A percentile compares a stretch with the other conserved stretches of the same genome.
Evolutionary conservation across 2,888 invertebrate species (phyloP).

Genomic region (Philaethria dido): DNA sequence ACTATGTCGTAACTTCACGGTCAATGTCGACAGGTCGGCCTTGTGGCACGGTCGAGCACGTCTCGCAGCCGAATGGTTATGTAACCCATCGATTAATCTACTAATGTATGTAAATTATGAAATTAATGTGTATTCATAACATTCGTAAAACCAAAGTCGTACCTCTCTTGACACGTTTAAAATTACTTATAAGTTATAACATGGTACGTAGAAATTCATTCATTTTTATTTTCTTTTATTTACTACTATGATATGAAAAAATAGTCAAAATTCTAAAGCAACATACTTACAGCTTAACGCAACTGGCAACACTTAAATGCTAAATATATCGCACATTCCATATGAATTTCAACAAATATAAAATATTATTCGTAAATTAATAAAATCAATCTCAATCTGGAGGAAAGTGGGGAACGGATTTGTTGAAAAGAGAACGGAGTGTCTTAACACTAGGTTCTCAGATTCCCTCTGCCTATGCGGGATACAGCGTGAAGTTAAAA

Average conservation of each 20-base stretch:
- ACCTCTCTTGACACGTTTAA: background rate
- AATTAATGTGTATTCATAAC: constrained; percentile 27
- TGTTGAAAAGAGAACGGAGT: too few relatives aligned
- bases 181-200: background rate
- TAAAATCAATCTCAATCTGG: too few relatives aligned
- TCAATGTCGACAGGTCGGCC: constrained; percentile 79
- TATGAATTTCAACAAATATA: too few relatives aligned
- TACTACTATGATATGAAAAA: background rate
- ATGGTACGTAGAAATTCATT: background rate
- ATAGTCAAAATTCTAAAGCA: too few relatives aligned
- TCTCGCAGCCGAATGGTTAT: constrained; percentile 71
- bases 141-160: background rate
- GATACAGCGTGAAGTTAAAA: too few relatives aligned
- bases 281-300: too few relatives aligned
- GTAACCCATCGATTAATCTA: constrained; percentile 69
- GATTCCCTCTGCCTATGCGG: too few relatives aligned
- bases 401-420: too few relatives aligned
- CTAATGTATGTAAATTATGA: constrained; percentile 60
- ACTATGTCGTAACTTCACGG: constrained; percentile 74
- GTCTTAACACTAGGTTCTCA: too few relatives aligned
- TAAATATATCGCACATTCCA: too few relatives aligned
- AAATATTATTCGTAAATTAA: too few relatives aligned
- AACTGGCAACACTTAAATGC: too few relatives aligned
- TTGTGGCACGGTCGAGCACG: constrained; percentile 72
- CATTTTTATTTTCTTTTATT: background rate